Base-by-base conservation (phyloP, 2,113 vertebrate species). In the Myotis lucifugus region DNA sequence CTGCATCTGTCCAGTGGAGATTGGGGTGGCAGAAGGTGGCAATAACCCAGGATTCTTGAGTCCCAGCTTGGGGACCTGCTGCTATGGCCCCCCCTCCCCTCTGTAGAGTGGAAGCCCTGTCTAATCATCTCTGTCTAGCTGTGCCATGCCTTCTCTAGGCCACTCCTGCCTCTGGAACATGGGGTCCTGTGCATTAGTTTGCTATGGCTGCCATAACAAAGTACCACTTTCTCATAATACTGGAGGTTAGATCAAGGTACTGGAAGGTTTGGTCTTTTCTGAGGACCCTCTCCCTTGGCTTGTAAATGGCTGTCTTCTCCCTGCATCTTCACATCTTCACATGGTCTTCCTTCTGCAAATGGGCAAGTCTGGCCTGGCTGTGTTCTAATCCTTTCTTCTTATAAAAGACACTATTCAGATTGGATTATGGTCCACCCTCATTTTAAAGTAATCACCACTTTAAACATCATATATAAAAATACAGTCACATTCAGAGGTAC, bases 181-280 rank as follows among this genome's bases (percentile, higher is more conserved):
- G 11, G 70, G 32, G 14, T 10, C 13, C 54, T 64, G 27, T 54
- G 56, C 70, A 8, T 48, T 23, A 29, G 42, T 56, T 70, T 32
- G 1, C 21, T 27, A 0, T 2, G 8, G 42, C n/a, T 81, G 11
- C 50, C 0, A 0, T 37, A 32, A 72, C 17, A 1, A 29, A 83
- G 40, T 66, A 6, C 52, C 56, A 32, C 42, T 73, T 66, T 76
- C 18, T 93, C 37, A 10, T 0, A 19, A 18, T 25, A 32, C 34
- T 64, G n/a, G 56, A 95, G 34, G 29, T 23, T 32, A 6, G 8
- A 34, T 61, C 48, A 85, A 85, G 14, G 19, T 34, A 34, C 25
- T 34, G 5, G 56, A 25, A 42, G 32, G 6, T 46, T 29, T 40
- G 32, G 11, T 37, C 59, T 67, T n/a, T 89, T 67, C 46, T 14